Percentiles rank a stretch among this genome's conserved stretches.
These are phyloP conservation scores for Pyrgus malvae DNA, from an alignment of 2,888 invertebrate species.

Conservation along the genomic window DNA sequence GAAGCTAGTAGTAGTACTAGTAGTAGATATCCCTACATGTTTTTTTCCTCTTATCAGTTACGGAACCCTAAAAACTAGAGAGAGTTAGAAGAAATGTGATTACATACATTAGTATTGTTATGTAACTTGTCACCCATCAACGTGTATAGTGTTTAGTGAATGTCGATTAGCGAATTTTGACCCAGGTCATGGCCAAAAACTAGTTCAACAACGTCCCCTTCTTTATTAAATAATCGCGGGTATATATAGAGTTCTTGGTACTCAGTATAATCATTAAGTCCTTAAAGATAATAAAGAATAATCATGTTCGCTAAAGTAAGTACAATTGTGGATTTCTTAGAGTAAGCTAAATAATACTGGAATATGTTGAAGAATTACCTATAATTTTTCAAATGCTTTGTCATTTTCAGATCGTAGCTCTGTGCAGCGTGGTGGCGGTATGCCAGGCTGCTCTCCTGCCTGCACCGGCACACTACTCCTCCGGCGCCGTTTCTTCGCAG, in stretches of 20 bases:
- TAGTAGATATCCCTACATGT: no score
- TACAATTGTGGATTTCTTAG: no score
- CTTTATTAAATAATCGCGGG: slow-evolving; percentile 2
- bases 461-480: slow-evolving; percentile 56
- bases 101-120: no score
- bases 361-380: no score
- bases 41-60: no score
- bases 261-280: slow-evolving; percentile 4
- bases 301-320: slow-evolving; percentile 39
- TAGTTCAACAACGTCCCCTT: slow-evolving; percentile 7
- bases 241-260: slow-evolving; percentile 9
- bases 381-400: no score
- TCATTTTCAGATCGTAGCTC: slow-evolving; percentile 32
- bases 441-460: slow-evolving; percentile 48
- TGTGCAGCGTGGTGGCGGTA: slow-evolving; percentile 46
- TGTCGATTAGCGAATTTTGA: slow-evolving; percentile 1
- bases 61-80: no score
- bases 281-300: slow-evolving; percentile 4
- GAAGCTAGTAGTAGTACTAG: no score
- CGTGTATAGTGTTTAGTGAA: not conserved
- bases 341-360: no score
- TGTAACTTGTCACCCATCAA: not conserved
- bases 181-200: slow-evolving; percentile 1
- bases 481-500: slow-evolving; percentile 59
- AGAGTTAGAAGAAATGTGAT: no score